These are phyloP conservation scores for Pycnonotus jocosus DNA, from an alignment of 2,113 vertebrate species.

Conservation along the genomic window DNA sequence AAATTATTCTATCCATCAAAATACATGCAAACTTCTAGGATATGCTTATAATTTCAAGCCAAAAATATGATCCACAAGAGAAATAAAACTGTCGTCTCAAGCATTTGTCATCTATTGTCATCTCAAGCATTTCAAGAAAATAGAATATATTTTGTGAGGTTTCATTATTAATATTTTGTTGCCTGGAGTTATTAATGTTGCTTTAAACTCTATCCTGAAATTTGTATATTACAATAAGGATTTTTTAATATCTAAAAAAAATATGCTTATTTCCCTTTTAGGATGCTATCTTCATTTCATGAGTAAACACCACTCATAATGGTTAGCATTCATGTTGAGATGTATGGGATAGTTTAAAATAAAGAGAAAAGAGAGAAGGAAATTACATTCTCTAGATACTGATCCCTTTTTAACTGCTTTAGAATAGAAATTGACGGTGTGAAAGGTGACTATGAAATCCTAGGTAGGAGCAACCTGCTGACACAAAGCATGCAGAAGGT, in stretches of 20 bases:
- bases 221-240: background rate
- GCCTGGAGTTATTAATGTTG: background rate
- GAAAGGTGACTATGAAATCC: background rate
- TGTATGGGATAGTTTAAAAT: background rate
- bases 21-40: background rate
- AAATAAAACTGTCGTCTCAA: background rate
- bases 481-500: fast-evolving
- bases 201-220: background rate
- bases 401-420: background rate
- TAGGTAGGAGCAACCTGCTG: background rate
- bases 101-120: background rate
- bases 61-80: background rate
- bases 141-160: background rate
- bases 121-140: background rate
- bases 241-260: background rate
- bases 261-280: background rate
- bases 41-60: background rate
- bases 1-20: background rate
- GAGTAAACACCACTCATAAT: background rate
- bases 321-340: background rate
- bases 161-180: background rate
- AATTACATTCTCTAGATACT: background rate
- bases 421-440: background rate
- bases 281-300: background rate
- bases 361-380: background rate